phyloP scores from a whole-genome alignment of 2,888 invertebrate species.

The Callosobruchus maculatus region DNA sequence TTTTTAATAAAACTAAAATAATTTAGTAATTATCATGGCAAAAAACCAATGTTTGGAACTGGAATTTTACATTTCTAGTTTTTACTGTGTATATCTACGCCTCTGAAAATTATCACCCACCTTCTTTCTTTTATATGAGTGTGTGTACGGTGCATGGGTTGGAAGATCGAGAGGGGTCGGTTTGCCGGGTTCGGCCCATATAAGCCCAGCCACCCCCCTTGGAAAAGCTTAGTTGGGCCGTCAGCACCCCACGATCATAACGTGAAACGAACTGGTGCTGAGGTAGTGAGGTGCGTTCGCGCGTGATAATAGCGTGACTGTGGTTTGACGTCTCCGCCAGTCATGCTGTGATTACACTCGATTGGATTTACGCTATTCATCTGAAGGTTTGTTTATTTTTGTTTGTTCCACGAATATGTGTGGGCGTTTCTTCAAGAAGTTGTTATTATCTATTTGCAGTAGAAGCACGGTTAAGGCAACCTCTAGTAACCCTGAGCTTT shows the following conservation, averaged over 20 bases:
- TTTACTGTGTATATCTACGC: no score
- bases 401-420: no score
- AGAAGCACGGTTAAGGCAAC: no score
- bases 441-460: no score
- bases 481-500: no score
- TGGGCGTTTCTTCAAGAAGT: no score
- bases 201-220: constrained; percentile 41
- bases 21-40: no score
- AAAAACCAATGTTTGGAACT: no score
- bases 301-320: not conserved
- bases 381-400: not conserved
- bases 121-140: not conserved
- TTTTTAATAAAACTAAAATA: no score
- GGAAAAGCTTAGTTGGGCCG: not conserved
- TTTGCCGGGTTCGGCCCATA: constrained; percentile 18
- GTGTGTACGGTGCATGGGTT: not conserved
- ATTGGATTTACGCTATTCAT: not conserved
- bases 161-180: not conserved
- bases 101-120: not conserved
- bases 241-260: not conserved
- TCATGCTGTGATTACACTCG: not conserved
- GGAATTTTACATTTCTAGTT: no score
- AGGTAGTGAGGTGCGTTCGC: not conserved
- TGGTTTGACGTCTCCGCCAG: not conserved
- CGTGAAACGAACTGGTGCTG: not conserved